Evolutionary conservation across 1,140 invertebrate species (phyloP).

Genomic region (Caenorhabditis brenneri): DNA sequence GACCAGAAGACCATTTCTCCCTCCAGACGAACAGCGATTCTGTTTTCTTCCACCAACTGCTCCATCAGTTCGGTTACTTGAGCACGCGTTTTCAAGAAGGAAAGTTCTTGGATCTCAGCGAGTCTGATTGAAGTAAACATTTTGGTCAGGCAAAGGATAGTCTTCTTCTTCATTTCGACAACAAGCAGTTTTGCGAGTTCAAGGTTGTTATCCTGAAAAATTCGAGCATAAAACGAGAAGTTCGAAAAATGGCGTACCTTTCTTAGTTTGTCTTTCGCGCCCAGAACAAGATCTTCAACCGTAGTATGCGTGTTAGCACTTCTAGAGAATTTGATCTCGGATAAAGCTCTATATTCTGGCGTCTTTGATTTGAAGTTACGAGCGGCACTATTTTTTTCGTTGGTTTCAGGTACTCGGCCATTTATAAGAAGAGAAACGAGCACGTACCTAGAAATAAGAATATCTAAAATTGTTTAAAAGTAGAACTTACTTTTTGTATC

Average conservation of each 20-base stretch:
- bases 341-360: background rate
- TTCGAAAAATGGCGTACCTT: background rate
- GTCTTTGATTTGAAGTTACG: background rate
- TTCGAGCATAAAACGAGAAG: background rate
- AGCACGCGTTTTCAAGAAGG: background rate
- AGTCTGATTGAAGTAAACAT: background rate
- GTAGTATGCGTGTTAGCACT: background rate
- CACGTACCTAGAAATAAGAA: background rate
- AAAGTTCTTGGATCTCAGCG: background rate
- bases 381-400: background rate
- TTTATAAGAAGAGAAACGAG: slow-evolving; percentile 4
- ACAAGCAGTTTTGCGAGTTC: slow-evolving; percentile 14
- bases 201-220: background rate
- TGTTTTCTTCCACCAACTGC: background rate
- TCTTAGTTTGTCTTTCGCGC: background rate
- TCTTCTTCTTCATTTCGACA: slow-evolving; percentile 20
- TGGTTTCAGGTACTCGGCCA: background rate
- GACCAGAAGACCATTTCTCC: slow-evolving; percentile 19
- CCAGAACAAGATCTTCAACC: background rate
- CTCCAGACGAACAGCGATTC: background rate
- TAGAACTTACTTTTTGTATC: background rate
- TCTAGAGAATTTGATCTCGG: background rate
- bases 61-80: background rate
- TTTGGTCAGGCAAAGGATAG: background rate
- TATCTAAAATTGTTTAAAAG: background rate